Evolutionary conservation across 2,113 vertebrate genomes (phyloP).

Genomic region (Scytalopus superciliaris): DNA sequence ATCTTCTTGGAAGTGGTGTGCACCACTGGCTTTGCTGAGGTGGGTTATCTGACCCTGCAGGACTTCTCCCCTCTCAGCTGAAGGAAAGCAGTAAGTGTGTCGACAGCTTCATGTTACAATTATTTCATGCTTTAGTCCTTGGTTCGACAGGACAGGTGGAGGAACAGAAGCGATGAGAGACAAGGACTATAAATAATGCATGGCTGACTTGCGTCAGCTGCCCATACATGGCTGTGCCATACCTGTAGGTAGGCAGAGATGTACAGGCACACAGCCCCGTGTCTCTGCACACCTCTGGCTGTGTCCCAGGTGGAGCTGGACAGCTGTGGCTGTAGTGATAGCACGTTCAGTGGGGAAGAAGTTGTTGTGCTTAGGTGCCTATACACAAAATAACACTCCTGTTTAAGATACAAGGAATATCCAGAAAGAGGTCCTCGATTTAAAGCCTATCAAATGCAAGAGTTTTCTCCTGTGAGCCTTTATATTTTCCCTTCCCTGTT

Average conservation of each 20-base stretch:
- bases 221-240: fast-evolving
- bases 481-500: background rate
- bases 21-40: background rate
- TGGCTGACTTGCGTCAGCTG: background rate
- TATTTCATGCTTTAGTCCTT: background rate
- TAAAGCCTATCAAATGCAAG: background rate
- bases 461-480: background rate
- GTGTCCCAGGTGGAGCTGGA: background rate
- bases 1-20: background rate
- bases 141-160: background rate
- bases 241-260: background rate
- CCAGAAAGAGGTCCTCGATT: background rate
- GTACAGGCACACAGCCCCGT: too few species aligned
- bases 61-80: background rate
- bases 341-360: background rate
- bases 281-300: fast-evolving
- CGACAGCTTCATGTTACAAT: background rate
- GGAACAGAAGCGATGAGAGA: background rate
- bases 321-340: background rate
- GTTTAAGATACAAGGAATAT: background rate
- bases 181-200: background rate
- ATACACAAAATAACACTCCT: background rate
- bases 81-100: background rate
- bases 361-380: background rate
- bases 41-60: background rate